phyloP scores from a whole-genome alignment of 2,797 vertebrate genomes.

The Chromis chromis region DNA sequence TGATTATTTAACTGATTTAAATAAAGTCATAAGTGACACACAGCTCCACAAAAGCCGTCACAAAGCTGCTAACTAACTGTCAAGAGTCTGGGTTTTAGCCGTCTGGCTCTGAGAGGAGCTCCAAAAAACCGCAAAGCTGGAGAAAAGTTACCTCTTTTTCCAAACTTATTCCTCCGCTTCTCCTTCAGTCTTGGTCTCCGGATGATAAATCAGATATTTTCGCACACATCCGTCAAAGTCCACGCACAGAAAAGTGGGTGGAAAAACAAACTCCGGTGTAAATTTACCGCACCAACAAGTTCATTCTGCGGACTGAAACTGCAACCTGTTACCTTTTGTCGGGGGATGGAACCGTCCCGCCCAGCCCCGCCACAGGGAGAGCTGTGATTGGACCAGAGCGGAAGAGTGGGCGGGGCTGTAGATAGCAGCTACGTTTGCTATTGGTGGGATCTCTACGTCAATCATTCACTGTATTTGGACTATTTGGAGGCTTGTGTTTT shows the following conservation, averaged over 20 bases:
- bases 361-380: slow-evolving; percentile 37
- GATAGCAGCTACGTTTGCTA: slow-evolving; percentile 20
- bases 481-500: background rate
- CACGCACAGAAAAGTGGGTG: background rate
- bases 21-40: background rate
- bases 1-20: background rate
- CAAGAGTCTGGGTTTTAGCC: slow-evolving; percentile 41
- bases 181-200: background rate
- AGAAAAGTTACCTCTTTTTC: slow-evolving; percentile 62
- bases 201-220: slow-evolving; percentile 17
- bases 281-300: slow-evolving; percentile 56
- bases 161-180: slow-evolving; percentile 33
- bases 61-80: slow-evolving; percentile 7
- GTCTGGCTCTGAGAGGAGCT: slow-evolving; percentile 37
- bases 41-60: background rate
- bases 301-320: slow-evolving; percentile 58
- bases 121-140: slow-evolving; percentile 49
- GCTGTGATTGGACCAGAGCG: slow-evolving; percentile 67
- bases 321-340: slow-evolving; percentile 86
- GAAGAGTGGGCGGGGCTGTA: slow-evolving; percentile 37
- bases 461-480: slow-evolving; percentile 15
- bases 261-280: slow-evolving; percentile 16
- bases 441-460: slow-evolving; percentile 54
- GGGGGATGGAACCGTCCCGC: slow-evolving; percentile 69
- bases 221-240: slow-evolving; percentile 29